Base-by-base conservation (phyloP, 2,888 invertebrate genomes). In the Willowsia nigromaculata region DNA sequence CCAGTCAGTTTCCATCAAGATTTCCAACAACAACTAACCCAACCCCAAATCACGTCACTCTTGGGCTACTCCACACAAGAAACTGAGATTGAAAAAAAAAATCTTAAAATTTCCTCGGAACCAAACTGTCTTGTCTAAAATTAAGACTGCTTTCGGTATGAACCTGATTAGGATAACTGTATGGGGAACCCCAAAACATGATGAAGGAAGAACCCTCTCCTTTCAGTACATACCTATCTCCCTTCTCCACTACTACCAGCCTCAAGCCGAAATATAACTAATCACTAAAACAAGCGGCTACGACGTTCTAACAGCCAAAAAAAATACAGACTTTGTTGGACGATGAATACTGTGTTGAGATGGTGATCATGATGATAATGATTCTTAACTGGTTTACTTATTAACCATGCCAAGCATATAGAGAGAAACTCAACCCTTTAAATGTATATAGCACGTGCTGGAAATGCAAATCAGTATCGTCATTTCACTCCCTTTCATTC, bases 81-180 rank as follows among this genome's bases (percentile, higher is more conserved):
- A 71, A 71, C 68, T 68, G 25, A n/a, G 18, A 37, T 0, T 6
- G n/a, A 30, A 53, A 30, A 30, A 78, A 78, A 78, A 18, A 53
- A 3, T 27, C 7, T 78, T 50, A 11, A 78, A 50, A 78, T 53
- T 50, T 50, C 30, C 18, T 78, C 27, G 27, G 78, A 53, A 50
- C 50, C 78, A 78, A 85, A 85, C 47, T 59, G 85, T 85, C 86
- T 68, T 59, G 53, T 85, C 74, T 85, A 74, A 85, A 71, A 68
- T 85, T 85, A 85, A 85, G 85, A 71, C 71, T 71, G 11, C 43
- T 43, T 71, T 71, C 43, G 71, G 71, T 43, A 71, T 71, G 68
- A 27, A 56, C 2, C 33, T 65, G 37, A 65, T 37, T 15, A 65
- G n/a, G 33, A 71, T 43, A 43, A 22, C 18, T 33, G 33, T 65